These are phyloP conservation scores for Vanacampus margaritifer DNA, from an alignment of 2,113 vertebrate species.

Conservation along the genomic window DNA sequence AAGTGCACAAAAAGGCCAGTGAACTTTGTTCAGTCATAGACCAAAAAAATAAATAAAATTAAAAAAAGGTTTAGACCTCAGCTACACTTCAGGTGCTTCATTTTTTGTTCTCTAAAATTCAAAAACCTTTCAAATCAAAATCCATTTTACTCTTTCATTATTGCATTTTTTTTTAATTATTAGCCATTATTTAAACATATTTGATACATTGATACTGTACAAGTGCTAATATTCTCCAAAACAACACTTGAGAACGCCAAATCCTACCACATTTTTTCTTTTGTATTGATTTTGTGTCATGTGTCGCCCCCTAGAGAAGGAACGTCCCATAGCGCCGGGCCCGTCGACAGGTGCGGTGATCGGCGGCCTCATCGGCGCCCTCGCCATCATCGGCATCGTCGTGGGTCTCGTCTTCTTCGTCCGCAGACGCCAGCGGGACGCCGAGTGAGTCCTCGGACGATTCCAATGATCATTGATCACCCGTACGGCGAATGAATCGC, in stretches of 20 bases:
- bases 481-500: no score
- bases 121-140: neutral
- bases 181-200: no score
- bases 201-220: no score
- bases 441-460: slow-evolving; percentile 71
- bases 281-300: neutral
- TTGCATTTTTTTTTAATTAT: no score
- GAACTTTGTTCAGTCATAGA: no score
- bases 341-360: slow-evolving; percentile 74
- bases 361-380: slow-evolving; percentile 75
- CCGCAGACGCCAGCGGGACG: slow-evolving; percentile 64
- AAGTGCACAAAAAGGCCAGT: no score
- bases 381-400: slow-evolving; percentile 68
- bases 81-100: neutral
- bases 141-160: neutral
- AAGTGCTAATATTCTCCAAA: no score
- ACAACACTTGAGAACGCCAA: no score
- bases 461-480: neutral
- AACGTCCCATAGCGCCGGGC: slow-evolving; percentile 23
- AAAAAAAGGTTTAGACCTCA: no score
- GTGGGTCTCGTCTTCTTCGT: slow-evolving; percentile 67
- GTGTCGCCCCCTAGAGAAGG: slow-evolving; percentile 27
- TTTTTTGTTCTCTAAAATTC: neutral
- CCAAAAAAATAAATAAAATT: no score
- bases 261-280: no score